phyloP scores from a whole-genome alignment of 2,113 vertebrate genomes.

The Myiozetetes cayanensis region DNA sequence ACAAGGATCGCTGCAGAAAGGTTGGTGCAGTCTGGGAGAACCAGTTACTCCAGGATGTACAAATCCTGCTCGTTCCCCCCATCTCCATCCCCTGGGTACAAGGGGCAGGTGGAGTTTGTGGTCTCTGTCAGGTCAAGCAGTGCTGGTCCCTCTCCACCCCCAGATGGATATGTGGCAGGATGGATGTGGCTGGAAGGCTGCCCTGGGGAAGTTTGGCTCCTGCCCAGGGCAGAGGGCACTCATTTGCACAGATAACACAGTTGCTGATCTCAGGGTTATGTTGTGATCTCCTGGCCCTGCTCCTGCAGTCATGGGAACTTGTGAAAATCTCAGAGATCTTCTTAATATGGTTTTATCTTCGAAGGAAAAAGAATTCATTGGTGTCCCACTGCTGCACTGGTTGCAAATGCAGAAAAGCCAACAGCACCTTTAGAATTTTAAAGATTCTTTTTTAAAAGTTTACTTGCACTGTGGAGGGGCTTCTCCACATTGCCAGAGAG shows the following conservation, averaged over 20 bases:
- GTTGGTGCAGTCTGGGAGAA: neutral
- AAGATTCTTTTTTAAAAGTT: neutral
- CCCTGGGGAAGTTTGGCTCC: neutral
- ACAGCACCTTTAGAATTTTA: no score
- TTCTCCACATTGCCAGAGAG: neutral
- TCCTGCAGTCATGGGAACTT: neutral
- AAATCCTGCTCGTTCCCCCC: neutral
- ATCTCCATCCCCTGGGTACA: no score
- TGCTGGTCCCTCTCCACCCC: neutral
- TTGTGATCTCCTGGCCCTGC: neutral
- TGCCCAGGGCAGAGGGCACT: neutral
- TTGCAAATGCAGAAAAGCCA: neutral
- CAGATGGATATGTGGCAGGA: neutral
- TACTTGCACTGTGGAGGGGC: neutral
- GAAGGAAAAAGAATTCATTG: neutral
- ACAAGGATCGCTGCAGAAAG: neutral
- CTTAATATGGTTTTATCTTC: neutral
- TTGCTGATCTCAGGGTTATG: neutral
- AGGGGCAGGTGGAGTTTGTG: neutral
- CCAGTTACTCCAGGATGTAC: neutral
- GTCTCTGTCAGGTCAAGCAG: neutral
- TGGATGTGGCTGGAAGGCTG: neutral
- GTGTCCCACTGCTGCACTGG: rapidly evolving
- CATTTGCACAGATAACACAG: neutral
- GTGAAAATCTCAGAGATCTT: neutral